Base-by-base conservation (phyloP, 2,113 vertebrate genomes). In the Chauna torquata region DNA sequence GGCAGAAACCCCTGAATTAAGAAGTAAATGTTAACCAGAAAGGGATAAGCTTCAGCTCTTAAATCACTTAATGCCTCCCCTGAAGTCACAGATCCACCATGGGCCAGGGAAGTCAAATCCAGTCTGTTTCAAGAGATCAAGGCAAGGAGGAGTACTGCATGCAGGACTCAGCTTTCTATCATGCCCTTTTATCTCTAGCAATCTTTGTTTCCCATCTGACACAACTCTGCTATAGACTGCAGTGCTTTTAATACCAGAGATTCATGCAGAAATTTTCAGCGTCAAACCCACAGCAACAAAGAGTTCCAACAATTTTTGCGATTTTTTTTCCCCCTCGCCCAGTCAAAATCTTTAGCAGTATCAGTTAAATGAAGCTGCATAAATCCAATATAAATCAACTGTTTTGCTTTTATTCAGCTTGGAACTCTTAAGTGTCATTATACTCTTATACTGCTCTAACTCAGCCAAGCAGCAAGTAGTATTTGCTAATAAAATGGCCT, bases 51-150 rank as follows among this genome's bases (percentile, higher is more conserved):
- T 45, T 83, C 54, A 74, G n/a, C 64, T 74, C 71, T 88, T 88
- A 92, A 88, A 86, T 70, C 85, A 80, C 64, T 94, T 94, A 94
- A 95, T 92, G 83, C 82, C 36, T 75, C 58, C 83, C 78, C 52
- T 85, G 68, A 94, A 72, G 49, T 82, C 81, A 86, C n/a, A 72
- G 52, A 94, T 82, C 77, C 82, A 13, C 69, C 4, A 2, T 19
- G 38, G 49, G 68, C 84, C 58, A 79, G 72, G 22, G 30, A 76
- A 90, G 45, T 49, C 66, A 91, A 89, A 94, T 64, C 54, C 32
- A 57, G 44, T 54, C 81, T 94, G 58, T 47, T 94, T 36, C 58
- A 69, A 93, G 49, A 82, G 66, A 93, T 90, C 75, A 94, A 93
- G 59, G 27, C 55, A 85, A 88, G 38, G 40, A 72, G 70, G 36